Evolutionary conservation across 2,888 invertebrate species (phyloP), one percentile per base, ranked within the genome.

Genomic region (Harpalus rubripes): DNA sequence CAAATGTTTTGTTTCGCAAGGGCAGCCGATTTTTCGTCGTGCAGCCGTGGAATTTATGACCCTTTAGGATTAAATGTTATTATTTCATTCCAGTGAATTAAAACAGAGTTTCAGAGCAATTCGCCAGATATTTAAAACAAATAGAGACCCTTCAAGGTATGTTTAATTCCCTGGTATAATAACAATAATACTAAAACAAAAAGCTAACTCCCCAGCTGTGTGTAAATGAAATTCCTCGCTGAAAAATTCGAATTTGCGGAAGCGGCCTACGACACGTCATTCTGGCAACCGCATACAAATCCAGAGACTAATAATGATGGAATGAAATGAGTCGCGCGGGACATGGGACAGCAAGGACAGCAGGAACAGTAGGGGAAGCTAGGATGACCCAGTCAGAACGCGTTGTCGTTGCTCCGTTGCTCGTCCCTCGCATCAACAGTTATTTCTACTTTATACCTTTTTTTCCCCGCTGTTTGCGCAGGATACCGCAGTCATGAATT

Each of bases 291-390:
- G 72, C 68, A 56, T 81, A 58, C 72, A 84, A 84, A 78, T 65
- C 78, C 63, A 78, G 52, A 78, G 56, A 26, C 84, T 84, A 84
- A 84, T 84, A 84, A 84, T 84, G 84, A 84, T 78, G 56, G 84
- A 84, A 78, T 84, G 63, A 78, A 78, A 78, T 84, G 84, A 84
- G 78, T 78, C 84, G 65, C 63, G 16, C 78, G 65, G 78, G 82
- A 82, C 44, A 12, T 10, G 44, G 32, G 32, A 32, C 32, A 32
- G 32, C 32, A 32, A 32, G 32, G 44, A 52, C 44, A 52, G 44
- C 44, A 52, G 10, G 44, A 10, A 44, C 44, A 10, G 44, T 52
- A 12, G 44, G 44, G 44, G 44, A 32, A 52, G 44, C 44, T 52
- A 52, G 44, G 44, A 52, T 52, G 44, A 52, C 44, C 44, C 44